Evolutionary conservation across 2,113 vertebrate species (phyloP).

Genomic region (Gymnogyps californianus): DNA sequence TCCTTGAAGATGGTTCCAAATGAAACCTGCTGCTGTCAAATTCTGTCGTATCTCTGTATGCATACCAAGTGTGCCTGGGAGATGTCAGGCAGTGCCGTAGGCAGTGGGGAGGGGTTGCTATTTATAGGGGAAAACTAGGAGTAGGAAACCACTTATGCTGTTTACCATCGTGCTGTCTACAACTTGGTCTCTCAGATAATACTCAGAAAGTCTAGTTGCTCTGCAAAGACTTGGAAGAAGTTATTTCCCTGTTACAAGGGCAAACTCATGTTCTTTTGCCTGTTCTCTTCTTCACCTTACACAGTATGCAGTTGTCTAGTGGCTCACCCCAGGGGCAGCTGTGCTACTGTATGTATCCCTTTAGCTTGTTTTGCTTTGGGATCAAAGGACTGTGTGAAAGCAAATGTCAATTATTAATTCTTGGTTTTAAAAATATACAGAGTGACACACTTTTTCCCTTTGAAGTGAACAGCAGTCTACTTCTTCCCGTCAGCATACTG

Average conservation of each 20-base stretch:
- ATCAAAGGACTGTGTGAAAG: background rate
- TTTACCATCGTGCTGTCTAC: background rate
- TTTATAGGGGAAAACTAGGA: background rate
- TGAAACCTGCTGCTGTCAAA: background rate
- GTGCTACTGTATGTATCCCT: background rate
- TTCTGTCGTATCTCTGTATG: background rate
- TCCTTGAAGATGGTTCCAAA: conserved; percentile 28
- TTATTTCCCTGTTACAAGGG: background rate
- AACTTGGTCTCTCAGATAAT: background rate
- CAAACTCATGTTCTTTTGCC: background rate
- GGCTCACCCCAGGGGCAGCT: background rate
- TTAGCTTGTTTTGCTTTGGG: background rate
- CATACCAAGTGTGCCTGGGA: background rate
- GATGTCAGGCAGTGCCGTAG: background rate
- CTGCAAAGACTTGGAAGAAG: background rate
- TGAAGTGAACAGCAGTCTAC: background rate
- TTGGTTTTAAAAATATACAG: conserved; percentile 8
- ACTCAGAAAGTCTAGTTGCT: background rate
- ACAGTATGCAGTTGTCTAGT: background rate
- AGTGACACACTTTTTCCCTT: background rate
- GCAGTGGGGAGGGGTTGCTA: background rate
- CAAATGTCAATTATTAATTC: conserved; percentile 19
- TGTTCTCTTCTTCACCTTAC: background rate
- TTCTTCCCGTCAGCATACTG: background rate
- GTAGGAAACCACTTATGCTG: background rate